Percentiles rank a stretch among this genome's conserved stretches.
Conservation (phyloP, 2,888 invertebrate genomes). For the Melikaiella ostensackeni region DNA sequence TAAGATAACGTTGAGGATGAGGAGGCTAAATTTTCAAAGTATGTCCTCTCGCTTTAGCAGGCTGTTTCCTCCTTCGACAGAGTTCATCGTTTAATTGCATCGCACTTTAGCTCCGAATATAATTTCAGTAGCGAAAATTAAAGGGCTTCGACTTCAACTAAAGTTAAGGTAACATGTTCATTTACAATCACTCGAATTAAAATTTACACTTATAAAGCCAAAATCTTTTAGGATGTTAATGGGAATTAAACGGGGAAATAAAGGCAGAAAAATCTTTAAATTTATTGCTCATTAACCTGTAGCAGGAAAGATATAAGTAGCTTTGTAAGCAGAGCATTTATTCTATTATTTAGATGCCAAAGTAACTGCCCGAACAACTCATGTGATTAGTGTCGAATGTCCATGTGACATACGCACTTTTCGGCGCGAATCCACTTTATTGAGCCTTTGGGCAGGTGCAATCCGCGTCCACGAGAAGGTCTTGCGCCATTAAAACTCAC, state of each 20-base stretch:
- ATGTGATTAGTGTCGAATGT: constrained; percentile 62
- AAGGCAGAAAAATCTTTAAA: too few relatives aligned
- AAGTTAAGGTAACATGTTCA: neutral
- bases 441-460: constrained; percentile 59
- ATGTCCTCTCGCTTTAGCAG: constrained; percentile 59
- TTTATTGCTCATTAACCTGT: neutral
- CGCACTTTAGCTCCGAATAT: constrained; percentile 67
- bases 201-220: neutral
- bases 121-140: constrained; percentile 69
- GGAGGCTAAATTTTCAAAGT: constrained; percentile 59
- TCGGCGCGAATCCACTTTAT: constrained; percentile 55
- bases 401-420: constrained; percentile 56
- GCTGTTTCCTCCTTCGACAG: constrained; percentile 1
- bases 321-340: constrained; percentile 8
- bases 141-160: constrained; percentile 61
- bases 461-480: constrained; percentile 52
- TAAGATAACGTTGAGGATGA: neutral
- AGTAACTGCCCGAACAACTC: constrained; percentile 54
- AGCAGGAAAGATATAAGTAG: neutral
- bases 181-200: neutral
- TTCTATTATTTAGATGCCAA: neutral
- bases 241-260: too few relatives aligned
- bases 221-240: too few relatives aligned
- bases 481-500: constrained; percentile 73
- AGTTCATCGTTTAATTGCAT: constrained; percentile 71